Conservation (phyloP, 2,888 invertebrate species). For the Drosophila borealis region DNA sequence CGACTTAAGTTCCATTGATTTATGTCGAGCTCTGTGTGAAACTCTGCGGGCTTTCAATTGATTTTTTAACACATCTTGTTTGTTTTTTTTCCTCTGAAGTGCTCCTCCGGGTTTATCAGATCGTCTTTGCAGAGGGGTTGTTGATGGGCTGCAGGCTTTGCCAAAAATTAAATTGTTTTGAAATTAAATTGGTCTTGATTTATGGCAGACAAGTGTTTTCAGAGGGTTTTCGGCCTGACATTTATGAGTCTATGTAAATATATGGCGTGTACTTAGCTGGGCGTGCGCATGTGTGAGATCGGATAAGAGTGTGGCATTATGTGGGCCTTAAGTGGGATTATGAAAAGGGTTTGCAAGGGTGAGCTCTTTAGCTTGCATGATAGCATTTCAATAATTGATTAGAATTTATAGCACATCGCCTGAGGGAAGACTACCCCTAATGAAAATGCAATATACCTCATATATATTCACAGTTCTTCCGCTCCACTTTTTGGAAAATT, state of each 20-base stretch:
- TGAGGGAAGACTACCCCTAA: neutral
- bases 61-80: constrained; percentile 39
- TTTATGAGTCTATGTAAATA: constrained; percentile 49
- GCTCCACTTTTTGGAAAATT: neutral
- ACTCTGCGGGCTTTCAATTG: constrained; percentile 70
- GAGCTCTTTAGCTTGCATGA: neutral
- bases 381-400: constrained; percentile 7
- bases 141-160: constrained; percentile 38
- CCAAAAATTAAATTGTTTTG: constrained; percentile 65
- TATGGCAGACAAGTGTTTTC: constrained; percentile 66
- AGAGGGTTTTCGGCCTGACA: constrained; percentile 25
- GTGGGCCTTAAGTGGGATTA: constrained; percentile 32
- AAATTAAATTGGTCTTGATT: constrained; percentile 64
- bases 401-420: constrained; percentile 17
- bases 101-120: constrained; percentile 46
- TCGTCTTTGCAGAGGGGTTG: constrained; percentile 47
- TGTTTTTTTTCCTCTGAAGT: constrained; percentile 34
- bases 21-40: constrained; percentile 51
- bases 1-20: constrained; percentile 65
- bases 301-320: constrained; percentile 13
- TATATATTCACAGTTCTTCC: neutral
- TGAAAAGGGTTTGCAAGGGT: constrained; percentile 19
- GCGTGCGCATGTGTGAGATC: constrained; percentile 29
- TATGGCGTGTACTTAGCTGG: constrained; percentile 23
- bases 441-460: neutral